Evolutionary conservation across 2,888 invertebrate species (phyloP).

Genomic region (Tanaodytes sp.): DNA sequence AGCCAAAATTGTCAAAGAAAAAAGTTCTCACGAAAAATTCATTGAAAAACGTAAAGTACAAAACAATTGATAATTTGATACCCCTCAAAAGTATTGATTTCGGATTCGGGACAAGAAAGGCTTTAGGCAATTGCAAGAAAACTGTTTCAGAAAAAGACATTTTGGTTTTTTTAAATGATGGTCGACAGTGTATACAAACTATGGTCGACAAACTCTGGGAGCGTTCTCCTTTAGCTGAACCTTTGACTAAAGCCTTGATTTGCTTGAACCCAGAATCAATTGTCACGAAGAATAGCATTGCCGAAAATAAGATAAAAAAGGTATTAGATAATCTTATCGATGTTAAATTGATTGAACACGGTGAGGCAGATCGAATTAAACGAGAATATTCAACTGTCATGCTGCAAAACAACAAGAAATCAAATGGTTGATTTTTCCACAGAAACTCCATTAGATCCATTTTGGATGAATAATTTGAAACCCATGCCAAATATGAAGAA

Average conservation of each 20-base stretch:
- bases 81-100: too few relatives aligned
- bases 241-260: slow-evolving; percentile 19
- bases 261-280: slow-evolving; percentile 13
- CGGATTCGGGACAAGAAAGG: slow-evolving; percentile 10
- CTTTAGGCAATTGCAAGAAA: slow-evolving; percentile 12
- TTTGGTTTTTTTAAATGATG: slow-evolving; percentile 5
- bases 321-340: background rate
- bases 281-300: slow-evolving; percentile 2
- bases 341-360: slow-evolving; percentile 3
- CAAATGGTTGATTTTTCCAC: too few relatives aligned
- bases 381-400: too few relatives aligned
- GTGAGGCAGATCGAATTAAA: too few relatives aligned
- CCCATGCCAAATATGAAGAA: too few relatives aligned
- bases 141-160: slow-evolving; percentile 13
- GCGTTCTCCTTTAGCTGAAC: slow-evolving; percentile 13
- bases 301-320: slow-evolving; percentile 9
- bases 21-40: too few relatives aligned
- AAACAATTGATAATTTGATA: too few relatives aligned
- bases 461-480: too few relatives aligned
- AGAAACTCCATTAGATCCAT: too few relatives aligned
- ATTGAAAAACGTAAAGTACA: too few relatives aligned
- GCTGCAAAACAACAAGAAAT: too few relatives aligned
- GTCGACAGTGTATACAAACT: slow-evolving; percentile 12
- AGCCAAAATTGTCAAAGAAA: too few relatives aligned
- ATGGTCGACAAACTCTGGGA: slow-evolving; percentile 17